phyloP scores from a whole-genome alignment of 2,888 invertebrate genomes.

The Acanthosoma haemorrhoidale region DNA sequence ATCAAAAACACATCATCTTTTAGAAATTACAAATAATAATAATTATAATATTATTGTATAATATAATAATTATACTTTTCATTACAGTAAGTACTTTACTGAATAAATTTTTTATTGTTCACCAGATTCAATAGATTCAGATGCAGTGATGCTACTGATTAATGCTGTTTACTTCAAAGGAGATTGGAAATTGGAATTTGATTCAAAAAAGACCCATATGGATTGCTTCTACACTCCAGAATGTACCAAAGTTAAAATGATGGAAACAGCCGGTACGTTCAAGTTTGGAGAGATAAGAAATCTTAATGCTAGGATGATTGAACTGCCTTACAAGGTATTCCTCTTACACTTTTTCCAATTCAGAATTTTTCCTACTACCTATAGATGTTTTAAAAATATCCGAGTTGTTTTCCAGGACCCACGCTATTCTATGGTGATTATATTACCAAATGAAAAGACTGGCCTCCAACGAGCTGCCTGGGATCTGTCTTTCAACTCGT shows the following conservation, averaged over 20 bases:
- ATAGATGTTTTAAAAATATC: neutral
- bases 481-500: conserved; percentile 54
- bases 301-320: conserved; percentile 62
- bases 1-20: too few species aligned
- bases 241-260: conserved; percentile 60
- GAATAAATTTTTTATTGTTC: conserved; percentile 40
- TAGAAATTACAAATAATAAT: too few species aligned
- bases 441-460: conserved; percentile 52
- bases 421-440: conserved; percentile 57
- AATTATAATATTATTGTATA: too few species aligned
- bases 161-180: conserved; percentile 75
- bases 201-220: conserved; percentile 49
- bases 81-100: conserved; percentile 39
- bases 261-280: conserved; percentile 60
- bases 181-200: conserved; percentile 66
- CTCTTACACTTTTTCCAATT: neutral
- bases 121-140: conserved; percentile 48
- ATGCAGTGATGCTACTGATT: conserved; percentile 62
- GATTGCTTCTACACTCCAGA: conserved; percentile 61
- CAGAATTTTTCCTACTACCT: neutral
- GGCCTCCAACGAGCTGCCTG: conserved; percentile 51
- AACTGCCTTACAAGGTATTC: conserved; percentile 67
- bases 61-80: neutral
- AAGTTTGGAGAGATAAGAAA: conserved; percentile 57
- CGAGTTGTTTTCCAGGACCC: conserved; percentile 50